Percentiles rank a stretch among this genome's conserved stretches.
These are phyloP conservation scores for Paratrypauchen microcephalus DNA, from an alignment of 2,797 vertebrate genomes.

Conservation along the genomic window DNA sequence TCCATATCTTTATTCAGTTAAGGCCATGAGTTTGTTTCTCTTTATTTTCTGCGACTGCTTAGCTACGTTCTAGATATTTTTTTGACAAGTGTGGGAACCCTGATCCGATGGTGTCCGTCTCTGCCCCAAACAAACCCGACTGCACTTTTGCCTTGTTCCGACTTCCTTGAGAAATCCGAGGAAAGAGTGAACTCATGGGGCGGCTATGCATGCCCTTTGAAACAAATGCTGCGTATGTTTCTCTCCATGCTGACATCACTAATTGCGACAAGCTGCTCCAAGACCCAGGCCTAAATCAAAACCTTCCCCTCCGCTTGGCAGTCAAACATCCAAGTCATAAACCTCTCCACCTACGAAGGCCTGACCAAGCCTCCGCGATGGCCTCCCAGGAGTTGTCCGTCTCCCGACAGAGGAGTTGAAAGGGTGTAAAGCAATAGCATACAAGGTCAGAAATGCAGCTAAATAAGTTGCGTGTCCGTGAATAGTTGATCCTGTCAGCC, in stretches of 20 bases:
- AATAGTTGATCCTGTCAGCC: slow-evolving; percentile 71
- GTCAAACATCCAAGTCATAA: slow-evolving; percentile 74
- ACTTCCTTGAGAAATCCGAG: slow-evolving; percentile 58
- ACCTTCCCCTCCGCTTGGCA: slow-evolving; percentile 74
- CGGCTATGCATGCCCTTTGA: slow-evolving; percentile 75
- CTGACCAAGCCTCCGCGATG: slow-evolving; percentile 61
- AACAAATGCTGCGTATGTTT: slow-evolving; percentile 74
- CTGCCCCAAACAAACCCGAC: slow-evolving; percentile 35
- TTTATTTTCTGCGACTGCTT: not conserved
- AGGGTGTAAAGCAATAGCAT: not conserved
- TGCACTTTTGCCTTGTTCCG: slow-evolving; percentile 64
- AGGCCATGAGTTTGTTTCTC: no score
- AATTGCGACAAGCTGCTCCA: slow-evolving; percentile 82
- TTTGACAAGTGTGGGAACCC: not conserved
- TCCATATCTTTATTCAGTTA: not conserved
- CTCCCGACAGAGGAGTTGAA: slow-evolving; percentile 42
- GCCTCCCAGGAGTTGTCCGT: slow-evolving; percentile 53
- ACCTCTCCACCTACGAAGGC: slow-evolving; percentile 66
- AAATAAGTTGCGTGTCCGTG: slow-evolving; percentile 60
- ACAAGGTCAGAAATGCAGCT: slow-evolving; percentile 42
- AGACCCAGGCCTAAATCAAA: slow-evolving; percentile 75
- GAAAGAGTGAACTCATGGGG: slow-evolving; percentile 80
- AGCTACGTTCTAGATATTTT: not conserved
- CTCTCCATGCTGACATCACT: slow-evolving; percentile 79
- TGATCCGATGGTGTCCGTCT: not conserved